These are phyloP conservation scores for Liposcelis brunnea DNA, from an alignment of 2,888 invertebrate species.

Conservation along the genomic window DNA sequence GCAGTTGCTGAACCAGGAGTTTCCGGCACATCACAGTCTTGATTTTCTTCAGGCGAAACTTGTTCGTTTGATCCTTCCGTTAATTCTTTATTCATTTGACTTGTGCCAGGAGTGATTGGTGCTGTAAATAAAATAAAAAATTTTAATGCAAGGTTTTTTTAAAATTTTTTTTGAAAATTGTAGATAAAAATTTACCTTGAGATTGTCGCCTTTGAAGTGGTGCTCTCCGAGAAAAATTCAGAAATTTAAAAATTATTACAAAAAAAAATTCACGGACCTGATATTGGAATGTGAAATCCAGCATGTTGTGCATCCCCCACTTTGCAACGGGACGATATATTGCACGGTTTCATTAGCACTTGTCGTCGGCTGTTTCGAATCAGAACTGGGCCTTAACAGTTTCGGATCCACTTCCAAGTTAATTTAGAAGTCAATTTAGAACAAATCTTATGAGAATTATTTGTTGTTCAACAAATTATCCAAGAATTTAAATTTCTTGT, in stretches of 20 bases:
- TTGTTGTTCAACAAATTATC: too few species aligned
- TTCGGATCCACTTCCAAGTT: slow-evolving; percentile 15
- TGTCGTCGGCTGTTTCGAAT: slow-evolving; percentile 6
- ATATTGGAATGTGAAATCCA: slow-evolving; percentile 31
- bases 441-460: too few species aligned
- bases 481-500: too few species aligned
- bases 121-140: too few species aligned
- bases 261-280: too few species aligned
- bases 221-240: too few species aligned
- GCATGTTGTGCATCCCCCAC: slow-evolving; percentile 24
- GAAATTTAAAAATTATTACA: too few species aligned
- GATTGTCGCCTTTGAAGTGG: slow-evolving; percentile 76
- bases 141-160: too few species aligned
- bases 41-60: not conserved
- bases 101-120: not conserved
- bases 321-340: slow-evolving; percentile 20
- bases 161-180: too few species aligned
- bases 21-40: slow-evolving; percentile 1
- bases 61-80: not conserved
- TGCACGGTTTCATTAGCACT: slow-evolving; percentile 21
- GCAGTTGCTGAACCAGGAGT: slow-evolving; percentile 38
- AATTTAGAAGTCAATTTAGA: slow-evolving; percentile 10
- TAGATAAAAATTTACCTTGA: slow-evolving; percentile 40
- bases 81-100: not conserved
- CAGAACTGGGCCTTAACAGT: slow-evolving; percentile 6